These are phyloP conservation scores for Aphidius colemani DNA, from an alignment of 2,888 invertebrate genomes.

Conservation along the genomic window DNA sequence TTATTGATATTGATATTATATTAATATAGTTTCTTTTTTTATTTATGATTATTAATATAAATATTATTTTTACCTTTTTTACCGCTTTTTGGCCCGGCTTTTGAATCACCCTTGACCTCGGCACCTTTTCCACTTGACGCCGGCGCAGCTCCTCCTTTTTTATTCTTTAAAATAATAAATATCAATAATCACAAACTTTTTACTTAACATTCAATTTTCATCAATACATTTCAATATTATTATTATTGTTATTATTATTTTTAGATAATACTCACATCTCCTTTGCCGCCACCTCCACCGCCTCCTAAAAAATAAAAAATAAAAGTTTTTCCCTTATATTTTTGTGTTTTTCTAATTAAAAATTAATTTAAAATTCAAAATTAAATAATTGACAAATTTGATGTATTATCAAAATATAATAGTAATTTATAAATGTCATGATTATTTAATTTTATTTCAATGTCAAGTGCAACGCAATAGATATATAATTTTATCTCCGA, in stretches of 20 bases:
- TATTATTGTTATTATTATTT: slow-evolving; percentile 1
- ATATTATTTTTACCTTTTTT: slow-evolving; percentile 36
- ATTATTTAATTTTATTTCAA: background rate
- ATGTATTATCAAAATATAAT: too few species aligned
- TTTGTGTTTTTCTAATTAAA: background rate
- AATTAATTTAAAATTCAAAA: background rate
- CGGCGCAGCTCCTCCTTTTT: slow-evolving; percentile 31
- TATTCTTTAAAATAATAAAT: slow-evolving; percentile 34
- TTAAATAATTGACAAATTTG: too few species aligned
- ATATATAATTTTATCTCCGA: too few species aligned
- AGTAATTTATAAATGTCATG: background rate
- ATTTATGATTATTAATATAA: too few species aligned
- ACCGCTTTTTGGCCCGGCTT: slow-evolving; percentile 40
- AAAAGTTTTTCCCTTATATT: background rate
- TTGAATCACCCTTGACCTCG: slow-evolving; percentile 34
- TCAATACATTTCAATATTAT: slow-evolving; percentile 1
- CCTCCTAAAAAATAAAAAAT: slow-evolving; percentile 14
- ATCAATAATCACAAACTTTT: slow-evolving; percentile 10
- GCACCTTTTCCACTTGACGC: slow-evolving; percentile 32
- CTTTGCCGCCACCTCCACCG: slow-evolving; percentile 38
- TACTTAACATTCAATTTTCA: background rate
- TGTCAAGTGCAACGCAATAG: slow-evolving; percentile 5
- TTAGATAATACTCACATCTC: slow-evolving; percentile 37
- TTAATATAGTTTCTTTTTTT: too few species aligned
- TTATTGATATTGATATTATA: slow-evolving; percentile 2